Evolutionary conservation across 2,113 vertebrate genomes (phyloP).

Genomic region (Gymnocephalus cernua): DNA sequence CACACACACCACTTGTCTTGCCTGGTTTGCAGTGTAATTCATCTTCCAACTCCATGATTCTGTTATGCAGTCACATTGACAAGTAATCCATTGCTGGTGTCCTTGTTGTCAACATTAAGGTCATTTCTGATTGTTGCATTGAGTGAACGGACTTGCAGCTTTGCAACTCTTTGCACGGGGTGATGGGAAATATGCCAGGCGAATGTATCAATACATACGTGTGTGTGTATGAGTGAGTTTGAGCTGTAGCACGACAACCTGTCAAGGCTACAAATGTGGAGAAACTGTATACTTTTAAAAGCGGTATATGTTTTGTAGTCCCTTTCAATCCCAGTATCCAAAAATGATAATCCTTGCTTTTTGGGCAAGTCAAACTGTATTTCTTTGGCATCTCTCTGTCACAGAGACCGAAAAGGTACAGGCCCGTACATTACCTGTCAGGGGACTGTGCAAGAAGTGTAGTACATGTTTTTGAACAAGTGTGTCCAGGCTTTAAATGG

Average conservation of each 20-base stretch:
- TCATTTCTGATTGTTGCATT: constrained; percentile 80
- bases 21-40: constrained; percentile 83
- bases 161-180: constrained; percentile 56
- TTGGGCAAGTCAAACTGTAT: not conserved
- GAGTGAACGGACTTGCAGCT: constrained; percentile 74
- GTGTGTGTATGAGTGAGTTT: constrained; percentile 33
- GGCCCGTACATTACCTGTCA: constrained; percentile 48
- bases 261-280: constrained; percentile 12
- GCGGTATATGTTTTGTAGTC: constrained; percentile 11
- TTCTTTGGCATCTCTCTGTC: constrained; percentile 27
- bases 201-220: constrained; percentile 37
- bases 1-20: constrained; percentile 85
- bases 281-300: not conserved
- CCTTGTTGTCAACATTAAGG: constrained; percentile 87
- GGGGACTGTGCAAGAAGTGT: constrained; percentile 17
- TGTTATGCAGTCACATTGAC: constrained; percentile 87
- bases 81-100: constrained; percentile 85
- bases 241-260: constrained; percentile 29
- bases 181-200: constrained; percentile 49
- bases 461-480: constrained; percentile 40
- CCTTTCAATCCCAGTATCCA: constrained; percentile 11
- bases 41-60: constrained; percentile 85
- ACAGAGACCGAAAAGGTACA: constrained; percentile 17
- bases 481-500: constrained; percentile 72
- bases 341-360: constrained; percentile 6